Percentiles rank a stretch among this genome's conserved stretches.
phyloP scores from a whole-genome alignment of 1,140 invertebrate genomes.

The Agrilus planipennis region DNA sequence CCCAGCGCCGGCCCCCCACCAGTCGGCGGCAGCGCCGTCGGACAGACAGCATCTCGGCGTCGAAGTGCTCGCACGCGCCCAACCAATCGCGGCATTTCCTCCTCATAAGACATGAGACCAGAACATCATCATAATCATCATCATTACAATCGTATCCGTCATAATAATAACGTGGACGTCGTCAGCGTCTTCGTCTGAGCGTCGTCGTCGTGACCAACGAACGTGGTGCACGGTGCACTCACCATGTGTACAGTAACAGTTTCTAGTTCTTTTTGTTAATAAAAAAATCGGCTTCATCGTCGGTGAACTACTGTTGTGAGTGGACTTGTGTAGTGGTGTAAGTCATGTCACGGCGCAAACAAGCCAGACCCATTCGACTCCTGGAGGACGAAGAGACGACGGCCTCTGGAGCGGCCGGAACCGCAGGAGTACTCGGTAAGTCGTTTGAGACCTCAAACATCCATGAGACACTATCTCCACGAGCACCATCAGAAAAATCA shows the following conservation, averaged over 20 bases:
- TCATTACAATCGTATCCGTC: background rate
- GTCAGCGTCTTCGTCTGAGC: background rate
- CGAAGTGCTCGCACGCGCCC: constrained; percentile 27
- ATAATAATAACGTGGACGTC: constrained; percentile 8
- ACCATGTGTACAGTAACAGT: background rate
- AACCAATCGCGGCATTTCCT: too few relatives aligned
- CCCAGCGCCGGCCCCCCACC: constrained; percentile 30
- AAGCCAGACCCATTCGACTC: constrained; percentile 42
- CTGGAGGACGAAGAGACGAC: constrained; percentile 35
- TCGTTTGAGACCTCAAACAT: too few relatives aligned
- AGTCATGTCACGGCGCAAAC: constrained; percentile 48
- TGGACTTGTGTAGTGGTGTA: constrained; percentile 17
- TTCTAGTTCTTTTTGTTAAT: background rate
- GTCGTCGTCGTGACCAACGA: background rate
- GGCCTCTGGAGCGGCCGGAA: constrained; percentile 9
- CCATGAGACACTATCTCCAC: too few relatives aligned
- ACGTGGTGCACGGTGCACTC: background rate
- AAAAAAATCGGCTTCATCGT: background rate
- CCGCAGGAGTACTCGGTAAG: constrained; percentile 4
- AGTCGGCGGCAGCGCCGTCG: constrained; percentile 18
- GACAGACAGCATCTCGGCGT: constrained; percentile 33
- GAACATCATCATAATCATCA: constrained; percentile 21
- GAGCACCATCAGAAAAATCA: too few relatives aligned
- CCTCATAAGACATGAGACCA: constrained; percentile 11
- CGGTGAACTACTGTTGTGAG: too few relatives aligned